Evolutionary conservation across 2,797 vertebrate genomes (phyloP).

Genomic region (Pampus argenteus): DNA sequence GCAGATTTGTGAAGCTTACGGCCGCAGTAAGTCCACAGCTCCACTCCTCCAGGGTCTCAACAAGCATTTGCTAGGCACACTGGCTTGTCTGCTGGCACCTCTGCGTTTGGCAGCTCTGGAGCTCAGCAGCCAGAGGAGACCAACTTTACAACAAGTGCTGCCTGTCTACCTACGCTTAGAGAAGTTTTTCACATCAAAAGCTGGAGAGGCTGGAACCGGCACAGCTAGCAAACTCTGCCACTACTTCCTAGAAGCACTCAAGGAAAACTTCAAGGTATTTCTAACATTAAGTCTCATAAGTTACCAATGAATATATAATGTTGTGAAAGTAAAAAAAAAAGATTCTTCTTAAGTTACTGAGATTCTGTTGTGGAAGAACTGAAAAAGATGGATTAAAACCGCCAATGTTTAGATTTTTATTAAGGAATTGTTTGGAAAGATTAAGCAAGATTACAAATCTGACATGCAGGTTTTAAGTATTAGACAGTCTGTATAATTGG

Average conservation of each 20-base stretch:
- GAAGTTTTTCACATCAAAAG: slow-evolving; percentile 98
- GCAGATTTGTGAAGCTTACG: slow-evolving; percentile 97
- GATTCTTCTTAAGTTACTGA: background rate
- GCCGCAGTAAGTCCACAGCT: slow-evolving; percentile 94
- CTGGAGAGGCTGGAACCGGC: slow-evolving; percentile 92
- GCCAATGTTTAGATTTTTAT: background rate
- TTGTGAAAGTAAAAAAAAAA: background rate
- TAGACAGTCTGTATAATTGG: background rate
- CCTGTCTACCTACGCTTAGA: slow-evolving; percentile 96
- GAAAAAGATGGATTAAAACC: background rate
- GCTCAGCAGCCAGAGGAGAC: slow-evolving; percentile 93
- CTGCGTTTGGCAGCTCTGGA: slow-evolving; percentile 95
- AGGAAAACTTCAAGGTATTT: slow-evolving; percentile 96
- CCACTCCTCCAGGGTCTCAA: slow-evolving; percentile 96
- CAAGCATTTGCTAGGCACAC: slow-evolving; percentile 94
- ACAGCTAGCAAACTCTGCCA: slow-evolving; percentile 97
- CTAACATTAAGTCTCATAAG: background rate
- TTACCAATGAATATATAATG: background rate
- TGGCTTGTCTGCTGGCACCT: slow-evolving; percentile 93
- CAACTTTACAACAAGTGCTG: slow-evolving; percentile 96
- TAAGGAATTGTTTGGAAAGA: background rate
- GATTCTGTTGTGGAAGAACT: background rate
- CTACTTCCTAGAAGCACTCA: slow-evolving; percentile 97
- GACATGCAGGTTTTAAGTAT: background rate
- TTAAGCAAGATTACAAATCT: background rate